phyloP scores from a whole-genome alignment of 2,888 invertebrate species.

The Labia minor region DNA sequence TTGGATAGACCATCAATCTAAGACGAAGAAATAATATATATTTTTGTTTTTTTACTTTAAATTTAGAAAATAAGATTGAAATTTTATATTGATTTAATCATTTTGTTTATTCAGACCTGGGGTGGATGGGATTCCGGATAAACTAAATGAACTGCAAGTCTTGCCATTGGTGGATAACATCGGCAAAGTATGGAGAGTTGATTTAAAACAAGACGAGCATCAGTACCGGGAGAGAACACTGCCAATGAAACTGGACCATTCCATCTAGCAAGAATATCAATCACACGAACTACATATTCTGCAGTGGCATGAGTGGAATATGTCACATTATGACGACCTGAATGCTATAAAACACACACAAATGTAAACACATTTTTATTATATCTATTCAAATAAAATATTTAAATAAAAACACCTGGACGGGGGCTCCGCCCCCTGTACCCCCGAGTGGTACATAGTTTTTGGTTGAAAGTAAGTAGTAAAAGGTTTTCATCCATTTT shows the following conservation, averaged over 20 bases:
- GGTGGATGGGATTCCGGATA: conserved; percentile 49
- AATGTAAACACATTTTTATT: conserved; percentile 29
- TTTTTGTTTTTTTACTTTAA: too few species aligned
- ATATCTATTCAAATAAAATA: conserved; percentile 36
- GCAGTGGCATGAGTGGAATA: conserved; percentile 62
- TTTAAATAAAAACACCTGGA: too few species aligned
- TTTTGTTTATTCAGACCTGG: neutral
- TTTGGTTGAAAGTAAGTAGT: too few species aligned
- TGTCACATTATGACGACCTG: conserved; percentile 43
- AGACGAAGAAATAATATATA: too few species aligned
- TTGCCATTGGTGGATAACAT: conserved; percentile 55
- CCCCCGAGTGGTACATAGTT: too few species aligned
- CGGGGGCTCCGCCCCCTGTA: too few species aligned
- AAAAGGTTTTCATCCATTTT: too few species aligned
- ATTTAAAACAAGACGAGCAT: conserved; percentile 50
- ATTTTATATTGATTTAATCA: too few species aligned
- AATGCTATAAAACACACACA: conserved; percentile 34
- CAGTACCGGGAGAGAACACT: conserved; percentile 54
- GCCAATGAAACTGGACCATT: conserved; percentile 60
- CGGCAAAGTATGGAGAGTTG: conserved; percentile 52
- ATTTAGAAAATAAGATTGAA: too few species aligned
- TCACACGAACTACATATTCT: conserved; percentile 56
- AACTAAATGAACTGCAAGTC: conserved; percentile 57
- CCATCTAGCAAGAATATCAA: conserved; percentile 56
- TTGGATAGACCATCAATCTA: neutral